Base-by-base conservation (phyloP, 2,888 invertebrate species). In the Hermaeophaga mercurialis region DNA sequence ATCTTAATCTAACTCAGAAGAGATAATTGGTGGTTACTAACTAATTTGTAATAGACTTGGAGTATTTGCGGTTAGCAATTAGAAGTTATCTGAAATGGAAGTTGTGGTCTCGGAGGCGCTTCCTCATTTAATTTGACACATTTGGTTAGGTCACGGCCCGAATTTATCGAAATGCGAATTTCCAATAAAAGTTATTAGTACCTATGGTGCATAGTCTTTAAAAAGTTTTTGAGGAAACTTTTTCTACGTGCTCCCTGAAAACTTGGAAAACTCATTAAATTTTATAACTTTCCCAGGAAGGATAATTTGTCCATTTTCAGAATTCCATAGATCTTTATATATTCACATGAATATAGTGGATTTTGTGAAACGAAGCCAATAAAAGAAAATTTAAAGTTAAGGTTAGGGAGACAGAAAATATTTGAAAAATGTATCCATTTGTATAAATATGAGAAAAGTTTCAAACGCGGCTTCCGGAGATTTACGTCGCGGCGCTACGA, bases 401-500 rank as follows among this genome's bases (percentile, higher is more conserved):
- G 38, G 61, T 65, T 60, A 57, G 59, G 53, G 41, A 55, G 56
- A 55, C 45, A 45, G 44, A 38, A 36, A 53, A 56, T 18, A 50
- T 41, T 43, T 31, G 36, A 45, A 64, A 63, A 66, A 63, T 62
- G 59, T 59, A 61, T 61, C 60, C 60, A 65, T 63, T 63, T 62
- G 61, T 65, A 66, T 66, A 61, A 65, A 66, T 64, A 63, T 63
- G 63, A 58, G 55, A 47, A 58, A 64, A 65, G 61, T 63, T 66
- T 58, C 56, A 61, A 62, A 57, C 53, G 60, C 58, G 60, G 64
- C 62, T 68, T 64, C 63, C 53, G 53, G 61, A 68, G 70, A 70
- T 70, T 68, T 70, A 70, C 68, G 67, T 64, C 58, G 31, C 59
- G 65, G 66, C 67, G 63, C 61, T 65, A 60, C 60, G 57, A 66